Evolutionary conservation across 2,797 vertebrate species (phyloP), one percentile per base, ranked within the genome.

Genomic region (Sebastes minor): DNA sequence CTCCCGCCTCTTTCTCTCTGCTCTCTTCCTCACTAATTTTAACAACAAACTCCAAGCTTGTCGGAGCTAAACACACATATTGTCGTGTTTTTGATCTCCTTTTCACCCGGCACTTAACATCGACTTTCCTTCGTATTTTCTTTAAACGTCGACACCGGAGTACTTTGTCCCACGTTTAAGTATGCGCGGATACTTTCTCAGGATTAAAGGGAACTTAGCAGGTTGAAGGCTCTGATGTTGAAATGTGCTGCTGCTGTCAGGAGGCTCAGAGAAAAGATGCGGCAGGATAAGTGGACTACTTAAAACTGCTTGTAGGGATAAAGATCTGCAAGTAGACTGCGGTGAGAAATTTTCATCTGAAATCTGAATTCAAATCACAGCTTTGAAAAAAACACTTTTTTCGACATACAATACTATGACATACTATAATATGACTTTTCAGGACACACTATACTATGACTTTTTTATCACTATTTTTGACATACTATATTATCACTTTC

Each of bases 81-180:
- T 32, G 77, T 81, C 38, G 9, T 30, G 78, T 71, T 87, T 91
- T 90, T 94, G 89, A 94, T 94, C 93, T 91, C 23, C 79, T 68
- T 59, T 79, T 67, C 78, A 10, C 80, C 84, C 75, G 1, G 68
- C 78, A 71, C 87, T 92, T 92, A 89, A 83, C 89, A 92, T 94
- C 46, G 92, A 93, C 91, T 90, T 90, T 74, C 74, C 76, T 72
- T 89, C 62, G 6, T 20, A 55, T 66, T 76, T 33, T 75, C 85
- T 76, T 91, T 90, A 90, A 90, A 76, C 69, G 66, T 72, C 1
- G 57, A 87, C 87, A 71, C 69, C 4, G 23, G 64, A 81, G 74
- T 71, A 74, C 88, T 91, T 86, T 89, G 89, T 93, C 91, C 86
- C 86, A 88, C 55, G 70, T 89, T 92, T 92, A 90, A 87, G 64